phyloP scores from a whole-genome alignment of 2,797 vertebrate species.

The Amblyopsis hoosieri region DNA sequence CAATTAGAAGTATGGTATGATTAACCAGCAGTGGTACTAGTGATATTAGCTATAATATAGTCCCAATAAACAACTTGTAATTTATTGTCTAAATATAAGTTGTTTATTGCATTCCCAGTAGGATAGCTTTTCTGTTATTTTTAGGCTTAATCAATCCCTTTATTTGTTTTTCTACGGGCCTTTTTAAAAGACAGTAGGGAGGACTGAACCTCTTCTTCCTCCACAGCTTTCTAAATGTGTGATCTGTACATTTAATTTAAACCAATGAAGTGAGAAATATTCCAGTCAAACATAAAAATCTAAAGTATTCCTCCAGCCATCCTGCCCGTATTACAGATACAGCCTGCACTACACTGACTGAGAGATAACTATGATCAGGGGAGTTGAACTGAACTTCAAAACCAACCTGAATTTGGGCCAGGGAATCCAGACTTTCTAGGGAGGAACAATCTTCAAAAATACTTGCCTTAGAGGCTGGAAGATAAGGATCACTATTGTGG shows the following conservation, averaged over 20 bases:
- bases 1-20: background rate
- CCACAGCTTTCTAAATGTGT: no score
- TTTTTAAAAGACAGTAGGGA: no score
- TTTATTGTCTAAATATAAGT: conserved; percentile 1
- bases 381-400: conserved; percentile 15
- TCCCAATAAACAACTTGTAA: background rate
- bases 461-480: conserved; percentile 21
- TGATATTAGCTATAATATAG: background rate
- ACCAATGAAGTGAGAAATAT: no score
- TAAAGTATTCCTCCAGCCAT: background rate
- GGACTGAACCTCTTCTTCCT: no score
- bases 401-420: conserved; percentile 48
- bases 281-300: background rate
- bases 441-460: conserved; percentile 22
- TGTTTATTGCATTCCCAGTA: background rate
- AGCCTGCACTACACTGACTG: conserved; percentile 4
- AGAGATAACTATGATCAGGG: conserved; percentile 22
- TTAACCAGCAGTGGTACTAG: conserved; percentile 1
- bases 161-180: no score
- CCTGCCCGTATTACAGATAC: conserved; percentile 16
- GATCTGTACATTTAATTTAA: no score
- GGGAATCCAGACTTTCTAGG: conserved; percentile 16
- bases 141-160: no score
- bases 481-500: conserved; percentile 38
- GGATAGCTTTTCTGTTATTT: no score